Percentiles rank a stretch among this genome's conserved stretches.
phyloP scores from a whole-genome alignment of 1,140 invertebrate genomes.

The Armadillidium nasatum region DNA sequence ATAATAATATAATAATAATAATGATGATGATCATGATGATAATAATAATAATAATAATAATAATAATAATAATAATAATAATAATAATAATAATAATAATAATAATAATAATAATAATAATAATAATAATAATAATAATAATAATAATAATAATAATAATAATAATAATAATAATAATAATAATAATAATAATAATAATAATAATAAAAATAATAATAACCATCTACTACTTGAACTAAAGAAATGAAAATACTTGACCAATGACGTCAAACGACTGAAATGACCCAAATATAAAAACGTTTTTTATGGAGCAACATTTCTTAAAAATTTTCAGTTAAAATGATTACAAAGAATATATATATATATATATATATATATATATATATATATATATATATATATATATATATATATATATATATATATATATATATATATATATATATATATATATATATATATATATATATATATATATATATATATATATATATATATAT shows the following conservation, averaged over 20 bases:
- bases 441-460: too few relatives aligned
- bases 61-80: not conserved
- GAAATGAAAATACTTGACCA: too few relatives aligned
- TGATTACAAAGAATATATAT: not conserved
- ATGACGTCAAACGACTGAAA: not conserved
- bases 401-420: too few relatives aligned
- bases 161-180: not conserved
- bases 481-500: too few relatives aligned
- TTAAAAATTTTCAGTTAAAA: not conserved
- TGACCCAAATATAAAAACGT: not conserved
- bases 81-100: conserved; percentile 9
- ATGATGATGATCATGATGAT: not conserved
- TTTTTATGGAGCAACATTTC: not conserved
- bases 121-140: conserved; percentile 15
- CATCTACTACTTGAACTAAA: too few relatives aligned
- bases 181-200: conserved; percentile 15
- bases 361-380: not conserved
- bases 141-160: conserved; percentile 9
- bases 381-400: not conserved
- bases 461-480: too few relatives aligned
- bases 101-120: conserved; percentile 4
- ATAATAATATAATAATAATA: not conserved
- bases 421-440: too few relatives aligned
- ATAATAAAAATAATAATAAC: too few relatives aligned
- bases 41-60: not conserved